Evolutionary conservation across 2,888 invertebrate species (phyloP), one percentile per base, ranked within the genome.

Genomic region (Xiphydria camelus): DNA sequence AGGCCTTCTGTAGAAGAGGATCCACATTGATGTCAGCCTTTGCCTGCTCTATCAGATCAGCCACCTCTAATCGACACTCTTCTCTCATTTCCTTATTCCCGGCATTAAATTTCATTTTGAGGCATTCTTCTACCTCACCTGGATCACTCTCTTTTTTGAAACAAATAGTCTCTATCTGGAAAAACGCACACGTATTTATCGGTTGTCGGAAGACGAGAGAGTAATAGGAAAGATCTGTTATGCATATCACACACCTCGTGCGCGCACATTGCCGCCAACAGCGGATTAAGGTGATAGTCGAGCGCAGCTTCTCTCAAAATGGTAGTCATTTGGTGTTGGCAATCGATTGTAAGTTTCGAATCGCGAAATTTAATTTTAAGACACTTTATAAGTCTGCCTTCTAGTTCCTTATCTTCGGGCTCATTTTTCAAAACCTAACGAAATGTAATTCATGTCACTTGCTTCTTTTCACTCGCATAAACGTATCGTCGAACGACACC

Each of bases 1-100:
- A 99, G 0, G 93, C 90, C 52, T 88, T 82, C 72, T 94, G 91
- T 46, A 99, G 78, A 35, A 94, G 76, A 0, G 96, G 96, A 79
- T 99, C 98, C 1, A 93, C 91, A 59, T 97, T 91, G 51, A 99
- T 94, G 74, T 99, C 98, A 0, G 94, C 91, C 69, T 90, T 87
- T 0, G 89, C 87, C 71, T 92, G 91, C 64, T 92, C 90, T 54
- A 97, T 91, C 49, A 95, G 82, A 60, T 88, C 86, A 0, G 92
- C 92, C 14, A 98, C 87, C 78, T 95, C 94, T 49, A 87, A 78
- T 32, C 86, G 84, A 71, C 94, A 94, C 55, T 85, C 86, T 5
- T 83, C 82, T 21, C 87, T 86, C 50, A 85, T 83, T 55, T 85
- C 87, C 59, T 83, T 83, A 45, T 90, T 78, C 43, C 91, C 84